Evolutionary conservation across 2,797 vertebrate genomes (phyloP), one percentile per base, ranked within the genome.

Genomic region (Rhinella marina): DNA sequence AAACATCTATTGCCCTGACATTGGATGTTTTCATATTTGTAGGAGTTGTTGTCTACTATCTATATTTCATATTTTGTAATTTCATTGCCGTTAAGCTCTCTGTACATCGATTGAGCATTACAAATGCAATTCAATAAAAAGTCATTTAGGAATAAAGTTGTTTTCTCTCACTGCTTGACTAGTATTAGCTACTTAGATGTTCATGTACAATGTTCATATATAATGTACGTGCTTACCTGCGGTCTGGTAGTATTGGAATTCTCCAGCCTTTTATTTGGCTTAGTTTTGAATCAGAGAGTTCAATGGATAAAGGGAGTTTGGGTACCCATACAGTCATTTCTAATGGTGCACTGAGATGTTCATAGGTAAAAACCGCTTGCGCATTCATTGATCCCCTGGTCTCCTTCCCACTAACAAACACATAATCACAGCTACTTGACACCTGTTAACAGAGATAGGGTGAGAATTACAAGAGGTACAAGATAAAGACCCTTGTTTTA

Each of bases 221-320:
- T 32, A 54, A 57, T 68, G 54, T 62, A 54, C 1, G 48, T 32
- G 48, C 52, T 50, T 92, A 99, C 98, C 98, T 97, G 90, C 97
- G 93, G 92, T 99, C 97, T 0, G 97, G 97, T 89, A 99, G 96
- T 88, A 99, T 97, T 86, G 98, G 98, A n/a, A 99, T 98, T 91
- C 98, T 96, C 98, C 98, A 99, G 83, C 98, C 98, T 91, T 98
- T 99, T 94, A 99, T 97, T 94, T 99, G 98, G 93, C 97, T 98
- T 77, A 99, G 95, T 48, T 93, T 95, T 91, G 91, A 90, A 4
- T 99, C 98, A 0, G 97, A 98, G 0, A 99, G 97, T 89, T 99
- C 97, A 41, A 99, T 96, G 93, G 94, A 95, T 86, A 99, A 95
- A 0, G 98, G 98, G 25, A 99, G 95, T 62, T 97, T 98, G 93